These are phyloP conservation scores for Chromis chromis DNA, from an alignment of 2,797 vertebrate genomes.

Conservation along the genomic window DNA sequence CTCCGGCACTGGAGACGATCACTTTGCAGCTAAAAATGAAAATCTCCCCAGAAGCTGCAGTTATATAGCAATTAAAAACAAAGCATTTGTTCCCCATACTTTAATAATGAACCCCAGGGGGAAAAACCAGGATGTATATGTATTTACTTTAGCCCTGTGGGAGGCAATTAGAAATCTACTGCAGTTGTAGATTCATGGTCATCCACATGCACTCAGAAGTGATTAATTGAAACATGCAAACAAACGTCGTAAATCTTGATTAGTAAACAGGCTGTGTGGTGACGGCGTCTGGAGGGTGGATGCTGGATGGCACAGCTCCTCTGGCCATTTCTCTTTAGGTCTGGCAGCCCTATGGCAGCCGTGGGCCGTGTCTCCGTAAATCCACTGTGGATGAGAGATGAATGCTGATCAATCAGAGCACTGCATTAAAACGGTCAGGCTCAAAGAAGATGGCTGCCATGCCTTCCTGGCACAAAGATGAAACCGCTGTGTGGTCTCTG, in stretches of 20 bases:
- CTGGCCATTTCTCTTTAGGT: slow-evolving; percentile 63
- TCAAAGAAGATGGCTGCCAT: slow-evolving; percentile 43
- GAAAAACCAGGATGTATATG: slow-evolving; percentile 39
- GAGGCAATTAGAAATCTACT: slow-evolving; percentile 66
- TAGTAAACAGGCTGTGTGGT: slow-evolving; percentile 59
- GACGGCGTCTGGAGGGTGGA: slow-evolving; percentile 46
- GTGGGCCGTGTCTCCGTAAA: slow-evolving; percentile 57
- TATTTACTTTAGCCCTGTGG: slow-evolving; percentile 35
- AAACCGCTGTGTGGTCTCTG: slow-evolving; percentile 9
- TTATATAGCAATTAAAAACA: slow-evolving; percentile 62
- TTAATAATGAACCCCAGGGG: slow-evolving; percentile 48
- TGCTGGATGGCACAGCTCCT: slow-evolving; percentile 54
- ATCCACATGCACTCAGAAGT: slow-evolving; percentile 50
- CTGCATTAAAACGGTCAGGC: slow-evolving; percentile 59
- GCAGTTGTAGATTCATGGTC: slow-evolving; percentile 65
- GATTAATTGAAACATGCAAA: slow-evolving; percentile 65
- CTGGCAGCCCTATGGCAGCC: slow-evolving; percentile 62
- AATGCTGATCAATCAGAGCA: slow-evolving; percentile 76
- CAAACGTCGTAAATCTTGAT: slow-evolving; percentile 59
- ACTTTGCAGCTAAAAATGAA: slow-evolving; percentile 25
- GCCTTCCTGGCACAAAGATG: slow-evolving; percentile 34
- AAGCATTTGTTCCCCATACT: slow-evolving; percentile 48
- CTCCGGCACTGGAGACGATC: slow-evolving; percentile 38
- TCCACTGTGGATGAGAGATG: slow-evolving; percentile 63
- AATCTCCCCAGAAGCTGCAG: slow-evolving; percentile 26